Percentiles rank a stretch among this genome's conserved stretches.
Evolutionary conservation across 2,113 vertebrate genomes (phyloP).

Genomic region (Macquaria australasica): DNA sequence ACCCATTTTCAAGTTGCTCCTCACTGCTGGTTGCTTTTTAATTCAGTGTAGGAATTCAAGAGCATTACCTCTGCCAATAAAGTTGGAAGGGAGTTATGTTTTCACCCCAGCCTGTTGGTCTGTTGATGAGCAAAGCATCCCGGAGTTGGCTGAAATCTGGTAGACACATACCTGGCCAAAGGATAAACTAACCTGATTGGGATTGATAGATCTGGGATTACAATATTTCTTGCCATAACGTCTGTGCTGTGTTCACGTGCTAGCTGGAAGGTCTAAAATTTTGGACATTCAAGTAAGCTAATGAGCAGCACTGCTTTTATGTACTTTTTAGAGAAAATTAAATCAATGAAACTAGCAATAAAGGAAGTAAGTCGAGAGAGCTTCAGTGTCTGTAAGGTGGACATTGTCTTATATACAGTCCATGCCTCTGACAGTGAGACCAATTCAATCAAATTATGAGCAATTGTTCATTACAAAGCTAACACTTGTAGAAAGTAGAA

Average conservation of each 20-base stretch:
- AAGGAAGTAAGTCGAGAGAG: background rate
- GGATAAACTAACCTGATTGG: background rate
- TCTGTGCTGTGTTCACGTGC: background rate
- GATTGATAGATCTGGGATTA: background rate
- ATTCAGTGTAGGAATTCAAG: background rate
- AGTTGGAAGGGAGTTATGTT: constrained; percentile 23
- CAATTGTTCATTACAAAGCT: too few species aligned
- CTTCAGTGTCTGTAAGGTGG: too few species aligned
- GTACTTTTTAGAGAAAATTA: background rate
- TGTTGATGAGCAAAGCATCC: constrained; percentile 14
- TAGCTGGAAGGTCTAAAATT: background rate
- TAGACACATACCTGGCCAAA: constrained; percentile 10
- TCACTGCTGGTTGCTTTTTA: background rate
- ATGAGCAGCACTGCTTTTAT: background rate
- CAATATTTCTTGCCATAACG: background rate
- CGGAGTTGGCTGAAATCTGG: background rate
- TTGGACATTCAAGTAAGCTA: background rate
- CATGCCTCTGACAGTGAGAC: too few species aligned
- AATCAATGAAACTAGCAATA: background rate
- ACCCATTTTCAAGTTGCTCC: background rate
- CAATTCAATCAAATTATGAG: too few species aligned
- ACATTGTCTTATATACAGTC: background rate
- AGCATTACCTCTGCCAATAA: background rate
- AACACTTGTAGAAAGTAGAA: background rate
- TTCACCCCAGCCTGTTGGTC: background rate